Evolutionary conservation across 2,113 vertebrate species (phyloP).

Genomic region (Perca schrenkii): DNA sequence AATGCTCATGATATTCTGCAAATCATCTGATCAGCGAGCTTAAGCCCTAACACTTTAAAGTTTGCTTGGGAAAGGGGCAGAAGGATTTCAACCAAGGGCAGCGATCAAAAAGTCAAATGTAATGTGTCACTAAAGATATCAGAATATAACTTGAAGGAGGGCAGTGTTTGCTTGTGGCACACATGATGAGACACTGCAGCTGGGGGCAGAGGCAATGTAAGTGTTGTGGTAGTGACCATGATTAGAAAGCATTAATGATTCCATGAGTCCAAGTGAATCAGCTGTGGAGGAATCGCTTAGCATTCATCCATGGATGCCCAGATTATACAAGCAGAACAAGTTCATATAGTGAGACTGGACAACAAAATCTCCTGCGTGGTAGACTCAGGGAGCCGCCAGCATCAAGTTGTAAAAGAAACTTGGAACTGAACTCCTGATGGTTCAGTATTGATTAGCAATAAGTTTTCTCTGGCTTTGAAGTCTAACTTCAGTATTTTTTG

Average conservation of each 20-base stretch:
- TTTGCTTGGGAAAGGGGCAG: neutral
- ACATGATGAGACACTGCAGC: neutral
- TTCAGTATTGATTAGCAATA: slow-evolving; percentile 1
- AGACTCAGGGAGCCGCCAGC: neutral
- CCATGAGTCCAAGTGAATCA: neutral
- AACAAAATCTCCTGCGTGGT: neutral
- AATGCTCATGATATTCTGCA: slow-evolving; percentile 12
- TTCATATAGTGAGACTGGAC: neutral
- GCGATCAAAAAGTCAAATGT: neutral
- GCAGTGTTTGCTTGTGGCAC: neutral
- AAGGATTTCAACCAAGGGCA: slow-evolving; percentile 1
- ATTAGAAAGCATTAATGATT: neutral
- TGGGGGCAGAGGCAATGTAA: neutral
- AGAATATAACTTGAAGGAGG: neutral
- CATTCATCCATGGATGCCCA: neutral
- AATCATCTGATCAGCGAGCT: slow-evolving; percentile 13
- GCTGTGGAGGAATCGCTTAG: neutral
- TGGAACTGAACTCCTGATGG: slow-evolving; percentile 2
- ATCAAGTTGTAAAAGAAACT: neutral
- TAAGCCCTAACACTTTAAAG: neutral
- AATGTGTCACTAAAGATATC: neutral
- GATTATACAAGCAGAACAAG: neutral
- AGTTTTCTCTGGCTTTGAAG: neutral
- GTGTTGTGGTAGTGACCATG: neutral
- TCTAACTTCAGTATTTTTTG: no score